Base-by-base conservation (phyloP, 2,113 vertebrate genomes). In the Campylorhamphus procurvoides region DNA sequence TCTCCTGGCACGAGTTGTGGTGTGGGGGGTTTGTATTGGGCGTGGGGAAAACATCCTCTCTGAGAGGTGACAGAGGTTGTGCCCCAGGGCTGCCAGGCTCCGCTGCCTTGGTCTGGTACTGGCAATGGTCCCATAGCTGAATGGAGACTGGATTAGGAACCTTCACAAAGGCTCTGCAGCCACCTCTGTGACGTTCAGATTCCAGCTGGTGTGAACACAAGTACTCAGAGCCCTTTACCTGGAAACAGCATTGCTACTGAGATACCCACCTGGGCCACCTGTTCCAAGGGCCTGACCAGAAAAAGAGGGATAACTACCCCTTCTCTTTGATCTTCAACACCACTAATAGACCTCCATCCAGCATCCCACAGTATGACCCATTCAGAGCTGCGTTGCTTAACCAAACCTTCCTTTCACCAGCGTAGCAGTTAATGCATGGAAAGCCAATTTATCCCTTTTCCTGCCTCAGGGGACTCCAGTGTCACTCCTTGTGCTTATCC, bases 21-120 rank as follows among this genome's bases (percentile, higher is more conserved):
- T 4, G 7, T 35, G 20, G 13, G 42, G 9, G 56, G 19, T 17
- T 69, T 8, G 9, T 40, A 15, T 1, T 9, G 9, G 10, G 25
- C 2, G 1, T 2, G 3, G 5, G 15, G 14, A 6, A 12, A 64
- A 37, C 13, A 7, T 28, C 53, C 72, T 76, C 24, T 0, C 14
- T 18, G 31, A 81, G 63, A 42, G 25, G 37, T 74, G 27, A 24
- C 14, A 53, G 56, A 27, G 42, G 29, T 5, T 39, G 31, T 44
- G 52, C 46, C 58, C 23, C 15, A 9, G n/a, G 23, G 58, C 58
- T 59, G 22, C 14, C 40, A 46, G 37, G 25, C 40, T 42, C 17
- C 42, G 20, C 63, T 89, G 55, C 58, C 58, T 66, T 86, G 22
- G 14, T 4, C 18, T 29, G 7, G 6, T 6, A 12, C 24, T 73